Base-by-base conservation (phyloP, 2,113 vertebrate species). In the Petromus typicus region DNA sequence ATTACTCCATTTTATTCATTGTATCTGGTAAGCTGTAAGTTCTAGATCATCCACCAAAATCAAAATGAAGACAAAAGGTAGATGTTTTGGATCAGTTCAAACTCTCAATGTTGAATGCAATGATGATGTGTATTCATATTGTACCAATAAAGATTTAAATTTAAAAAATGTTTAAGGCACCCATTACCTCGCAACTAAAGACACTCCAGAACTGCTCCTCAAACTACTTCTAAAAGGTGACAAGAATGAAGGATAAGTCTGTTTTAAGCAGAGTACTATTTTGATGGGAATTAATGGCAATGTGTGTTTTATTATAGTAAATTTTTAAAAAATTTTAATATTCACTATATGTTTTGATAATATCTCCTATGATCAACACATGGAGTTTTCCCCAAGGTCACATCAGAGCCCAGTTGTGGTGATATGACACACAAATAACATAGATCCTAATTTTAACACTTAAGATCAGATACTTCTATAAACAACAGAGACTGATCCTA, bases 401-500 rank as follows among this genome's bases (percentile, higher is more conserved):
- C 37, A 9, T 12, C 34, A 34, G 20, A 37, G 4, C 7, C 45
- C 17, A 7, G 18, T 69, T 61, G 84, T 16, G 1, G 71, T 80
- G 91, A 64, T 54, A 32, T 73, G 27, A 57, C 56, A 82, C n/a
- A 71, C 14, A 57, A 37, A 37, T 2, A 27, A 66, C 13, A 14
- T 48, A 27, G 20, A 17, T 25, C 40, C 32, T 51, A 79, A 37
- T 12, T 56, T 40, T 6, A 34, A 18, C 3, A 2, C 63, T 63
- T 75, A 73, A 37, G 16, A 56, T 59, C 20, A 76, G 40, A 16
- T 22, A n/a, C 16, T n/a, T 80, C 25, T 30, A 6, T 6, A 30
- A 22, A 59, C 14, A 66, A 59, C 0, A 0, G n/a, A 1, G 10
- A 51, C 10, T 40, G 59, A 40, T 54, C 30, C 16, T 30, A 45